phyloP scores from a whole-genome alignment of 2,113 vertebrate species.

The Holacanthus passer region DNA sequence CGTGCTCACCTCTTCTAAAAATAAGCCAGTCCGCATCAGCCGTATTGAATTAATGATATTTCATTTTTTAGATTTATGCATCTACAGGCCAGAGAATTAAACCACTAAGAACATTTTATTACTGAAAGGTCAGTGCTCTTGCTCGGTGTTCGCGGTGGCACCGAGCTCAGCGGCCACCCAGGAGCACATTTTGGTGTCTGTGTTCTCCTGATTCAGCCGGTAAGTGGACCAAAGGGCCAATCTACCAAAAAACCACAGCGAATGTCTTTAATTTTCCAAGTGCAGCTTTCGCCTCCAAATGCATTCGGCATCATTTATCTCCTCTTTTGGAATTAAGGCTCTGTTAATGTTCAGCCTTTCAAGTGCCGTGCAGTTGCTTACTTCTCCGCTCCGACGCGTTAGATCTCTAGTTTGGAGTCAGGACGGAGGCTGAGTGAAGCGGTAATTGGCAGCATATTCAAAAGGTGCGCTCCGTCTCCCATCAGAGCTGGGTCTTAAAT shows the following conservation, averaged over 20 bases:
- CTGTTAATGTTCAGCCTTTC: conserved; percentile 49
- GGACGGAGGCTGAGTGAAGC: conserved; percentile 55
- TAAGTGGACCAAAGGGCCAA: conserved; percentile 38
- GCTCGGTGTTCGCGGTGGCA: conserved; percentile 26
- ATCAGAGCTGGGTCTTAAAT: conserved; percentile 47
- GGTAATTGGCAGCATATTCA: conserved; percentile 69
- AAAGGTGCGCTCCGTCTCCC: conserved; percentile 60
- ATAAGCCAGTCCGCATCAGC: conserved; percentile 20
- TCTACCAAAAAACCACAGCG: conserved; percentile 2
- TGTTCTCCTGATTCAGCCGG: conserved; percentile 31
- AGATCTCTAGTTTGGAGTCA: conserved; percentile 64
- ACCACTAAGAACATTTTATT: conserved; percentile 57
- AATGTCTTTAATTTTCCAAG: conserved; percentile 48
- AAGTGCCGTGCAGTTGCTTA: conserved; percentile 32
- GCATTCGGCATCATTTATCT: conserved; percentile 39
- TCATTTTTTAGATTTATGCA: conserved; percentile 41
- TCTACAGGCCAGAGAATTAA: conserved; percentile 62
- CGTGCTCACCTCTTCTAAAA: conserved; percentile 22
- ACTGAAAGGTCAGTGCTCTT: conserved; percentile 45
- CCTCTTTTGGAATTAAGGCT: conserved; percentile 39
- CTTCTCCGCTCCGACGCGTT: conserved; percentile 36
- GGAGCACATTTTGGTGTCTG: conserved; percentile 44
- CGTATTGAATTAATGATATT: conserved; percentile 47
- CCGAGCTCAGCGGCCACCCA: conserved; percentile 34
- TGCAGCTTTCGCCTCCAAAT: conserved; percentile 21